Percentiles rank a stretch among this genome's conserved stretches.
phyloP scores from a whole-genome alignment of 2,797 vertebrate genomes.

The Oreochromis grahami region DNA sequence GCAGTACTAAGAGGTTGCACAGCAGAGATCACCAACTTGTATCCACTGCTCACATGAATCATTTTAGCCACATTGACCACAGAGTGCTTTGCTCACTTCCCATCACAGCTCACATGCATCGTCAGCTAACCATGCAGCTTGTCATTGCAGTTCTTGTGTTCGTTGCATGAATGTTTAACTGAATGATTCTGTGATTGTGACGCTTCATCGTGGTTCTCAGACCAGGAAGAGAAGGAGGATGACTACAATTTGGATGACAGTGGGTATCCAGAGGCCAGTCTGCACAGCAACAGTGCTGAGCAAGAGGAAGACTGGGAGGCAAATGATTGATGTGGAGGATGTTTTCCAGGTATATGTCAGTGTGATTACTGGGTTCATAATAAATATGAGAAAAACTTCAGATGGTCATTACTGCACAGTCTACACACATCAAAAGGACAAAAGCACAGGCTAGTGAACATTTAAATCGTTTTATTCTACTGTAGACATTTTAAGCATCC shows the following conservation, averaged over 20 bases:
- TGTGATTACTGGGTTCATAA: background rate
- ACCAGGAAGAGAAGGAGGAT: conserved; percentile 1
- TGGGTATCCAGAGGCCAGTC: background rate
- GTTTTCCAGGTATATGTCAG: background rate
- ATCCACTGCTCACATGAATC: background rate
- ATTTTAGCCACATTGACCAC: background rate
- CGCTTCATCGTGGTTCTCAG: conserved; percentile 8
- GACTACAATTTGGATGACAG: conserved; percentile 26
- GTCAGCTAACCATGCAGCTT: background rate
- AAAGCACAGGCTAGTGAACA: background rate
- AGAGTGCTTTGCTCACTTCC: background rate
- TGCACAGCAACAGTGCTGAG: background rate
- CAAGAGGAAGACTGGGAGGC: conserved; percentile 68
- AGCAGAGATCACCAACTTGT: background rate
- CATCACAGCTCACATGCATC: background rate
- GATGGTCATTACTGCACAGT: background rate
- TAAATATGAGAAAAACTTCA: background rate
- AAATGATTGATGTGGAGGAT: conserved; percentile 25
- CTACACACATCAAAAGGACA: background rate
- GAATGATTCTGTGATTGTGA: rapidly evolving
- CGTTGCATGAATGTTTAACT: background rate
- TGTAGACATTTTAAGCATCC: conserved; percentile 69
- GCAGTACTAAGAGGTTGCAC: background rate
- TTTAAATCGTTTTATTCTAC: conserved; percentile 70
- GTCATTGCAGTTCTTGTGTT: background rate